Conservation (phyloP, 2,888 invertebrate species). For the Amorpha juglandis region DNA sequence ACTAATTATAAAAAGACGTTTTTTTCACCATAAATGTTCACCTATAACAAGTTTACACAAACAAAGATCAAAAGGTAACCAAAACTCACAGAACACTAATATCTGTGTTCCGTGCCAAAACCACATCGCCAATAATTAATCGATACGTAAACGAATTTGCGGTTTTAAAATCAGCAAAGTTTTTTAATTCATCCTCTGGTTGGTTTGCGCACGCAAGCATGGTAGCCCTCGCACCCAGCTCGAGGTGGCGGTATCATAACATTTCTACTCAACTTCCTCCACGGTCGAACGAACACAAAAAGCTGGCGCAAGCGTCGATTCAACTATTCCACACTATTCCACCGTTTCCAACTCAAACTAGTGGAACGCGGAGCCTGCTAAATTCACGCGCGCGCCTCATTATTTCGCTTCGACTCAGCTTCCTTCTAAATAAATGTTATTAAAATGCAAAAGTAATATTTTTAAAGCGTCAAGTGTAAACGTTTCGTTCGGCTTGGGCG, state of each 20-base stretch:
- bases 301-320: slow-evolving; percentile 42
- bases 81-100: too few species aligned
- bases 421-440: slow-evolving; percentile 71
- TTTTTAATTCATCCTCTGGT: slow-evolving; percentile 45
- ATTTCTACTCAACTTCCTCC: slow-evolving; percentile 51
- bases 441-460: slow-evolving; percentile 73
- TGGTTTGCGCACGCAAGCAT: slow-evolving; percentile 22
- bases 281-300: slow-evolving; percentile 59
- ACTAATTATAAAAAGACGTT: too few species aligned
- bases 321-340: slow-evolving; percentile 42
- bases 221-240: slow-evolving; percentile 17
- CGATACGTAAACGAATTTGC: slow-evolving; percentile 38
- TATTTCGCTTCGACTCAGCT: slow-evolving; percentile 67
- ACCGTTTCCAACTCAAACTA: slow-evolving; percentile 32
- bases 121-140: slow-evolving; percentile 31
- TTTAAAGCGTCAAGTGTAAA: slow-evolving; percentile 64
- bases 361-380: slow-evolving; percentile 42
- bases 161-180: slow-evolving; percentile 43
- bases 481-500: slow-evolving; percentile 51
- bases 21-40: too few species aligned
- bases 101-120: too few species aligned
- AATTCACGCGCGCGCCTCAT: slow-evolving; percentile 70
- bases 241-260: slow-evolving; percentile 58
- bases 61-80: too few species aligned
- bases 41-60: neutral